phyloP scores from a whole-genome alignment of 2,888 invertebrate genomes.

The Sminthurides aquaticus region DNA sequence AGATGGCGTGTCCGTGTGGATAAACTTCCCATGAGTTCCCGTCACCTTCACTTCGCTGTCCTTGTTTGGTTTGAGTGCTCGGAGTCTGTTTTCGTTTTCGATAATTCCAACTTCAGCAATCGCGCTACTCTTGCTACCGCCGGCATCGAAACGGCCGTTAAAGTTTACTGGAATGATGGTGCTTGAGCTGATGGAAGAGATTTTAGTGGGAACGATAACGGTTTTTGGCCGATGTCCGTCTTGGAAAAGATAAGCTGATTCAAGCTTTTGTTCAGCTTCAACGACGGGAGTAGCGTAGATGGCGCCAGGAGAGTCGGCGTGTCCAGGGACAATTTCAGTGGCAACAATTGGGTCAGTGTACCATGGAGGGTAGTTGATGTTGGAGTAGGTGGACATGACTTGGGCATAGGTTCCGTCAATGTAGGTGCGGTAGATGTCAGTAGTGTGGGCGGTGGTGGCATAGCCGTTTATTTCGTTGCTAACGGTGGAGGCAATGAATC shows the following conservation, averaged over 20 bases:
- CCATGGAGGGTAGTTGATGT: slow-evolving; percentile 41
- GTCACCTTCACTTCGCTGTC: slow-evolving; percentile 44
- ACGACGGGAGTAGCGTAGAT: slow-evolving; percentile 35
- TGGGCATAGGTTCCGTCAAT: slow-evolving; percentile 48
- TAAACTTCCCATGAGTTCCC: slow-evolving; percentile 45
- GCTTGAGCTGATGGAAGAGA: not conserved
- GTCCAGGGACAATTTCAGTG: slow-evolving; percentile 20
- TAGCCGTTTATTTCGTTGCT: slow-evolving; percentile 45
- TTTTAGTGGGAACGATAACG: slow-evolving; percentile 15
- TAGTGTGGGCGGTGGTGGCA: slow-evolving; percentile 47
- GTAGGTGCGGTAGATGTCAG: slow-evolving; percentile 47
- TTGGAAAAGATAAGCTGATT: slow-evolving; percentile 14
- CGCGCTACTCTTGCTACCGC: slow-evolving; percentile 24
- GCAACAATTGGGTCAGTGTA: slow-evolving; percentile 44
- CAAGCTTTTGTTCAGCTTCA: slow-evolving; percentile 12
- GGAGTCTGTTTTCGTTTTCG: slow-evolving; percentile 26
- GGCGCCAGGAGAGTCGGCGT: slow-evolving; percentile 7
- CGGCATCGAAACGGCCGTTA: slow-evolving; percentile 30
- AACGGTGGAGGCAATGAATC: slow-evolving; percentile 46
- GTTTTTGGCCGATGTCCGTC: not conserved
- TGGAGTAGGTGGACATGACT: slow-evolving; percentile 45
- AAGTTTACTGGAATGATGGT: slow-evolving; percentile 30
- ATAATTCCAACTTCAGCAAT: slow-evolving; percentile 36
- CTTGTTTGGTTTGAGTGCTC: slow-evolving; percentile 33
- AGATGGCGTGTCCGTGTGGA: slow-evolving; percentile 34